Evolutionary conservation across 2,797 vertebrate species (phyloP).

Genomic region (Pangasius djambal): DNA sequence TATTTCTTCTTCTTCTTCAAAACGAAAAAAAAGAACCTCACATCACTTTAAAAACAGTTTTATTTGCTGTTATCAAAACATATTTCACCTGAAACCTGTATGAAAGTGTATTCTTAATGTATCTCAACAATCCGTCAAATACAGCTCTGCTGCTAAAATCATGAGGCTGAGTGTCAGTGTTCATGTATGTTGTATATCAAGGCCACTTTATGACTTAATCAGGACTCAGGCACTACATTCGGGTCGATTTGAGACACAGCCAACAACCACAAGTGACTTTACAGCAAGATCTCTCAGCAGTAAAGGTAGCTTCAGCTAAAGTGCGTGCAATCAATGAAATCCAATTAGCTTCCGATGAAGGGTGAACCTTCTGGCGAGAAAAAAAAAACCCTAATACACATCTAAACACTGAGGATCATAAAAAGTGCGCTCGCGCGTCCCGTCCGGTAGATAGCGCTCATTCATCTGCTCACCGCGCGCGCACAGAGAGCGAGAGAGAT

Average conservation of each 20-base stretch:
- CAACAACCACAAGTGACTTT: neutral
- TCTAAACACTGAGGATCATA: neutral
- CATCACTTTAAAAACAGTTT: neutral
- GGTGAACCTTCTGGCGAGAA: neutral
- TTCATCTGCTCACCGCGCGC: neutral
- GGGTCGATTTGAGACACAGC: neutral
- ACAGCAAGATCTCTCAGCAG: neutral
- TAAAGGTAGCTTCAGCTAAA: neutral
- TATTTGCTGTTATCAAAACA: neutral
- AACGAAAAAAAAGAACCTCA: neutral
- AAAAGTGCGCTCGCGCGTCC: neutral
- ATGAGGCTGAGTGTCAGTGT: neutral
- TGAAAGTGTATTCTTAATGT: neutral
- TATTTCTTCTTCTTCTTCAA: neutral
- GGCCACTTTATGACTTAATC: neutral
- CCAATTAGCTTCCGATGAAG: conserved; percentile 2
- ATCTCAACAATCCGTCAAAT: neutral
- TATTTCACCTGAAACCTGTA: neutral
- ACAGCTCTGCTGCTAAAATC: neutral
- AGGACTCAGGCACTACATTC: neutral
- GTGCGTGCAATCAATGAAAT: neutral
- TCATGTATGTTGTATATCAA: neutral
- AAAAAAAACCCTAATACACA: no score
- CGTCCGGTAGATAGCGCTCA: conserved; percentile 31
- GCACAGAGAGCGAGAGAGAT: neutral